Base-by-base conservation (phyloP, 2,113 vertebrate species). In the Stomatorhinus ivindoensis region DNA sequence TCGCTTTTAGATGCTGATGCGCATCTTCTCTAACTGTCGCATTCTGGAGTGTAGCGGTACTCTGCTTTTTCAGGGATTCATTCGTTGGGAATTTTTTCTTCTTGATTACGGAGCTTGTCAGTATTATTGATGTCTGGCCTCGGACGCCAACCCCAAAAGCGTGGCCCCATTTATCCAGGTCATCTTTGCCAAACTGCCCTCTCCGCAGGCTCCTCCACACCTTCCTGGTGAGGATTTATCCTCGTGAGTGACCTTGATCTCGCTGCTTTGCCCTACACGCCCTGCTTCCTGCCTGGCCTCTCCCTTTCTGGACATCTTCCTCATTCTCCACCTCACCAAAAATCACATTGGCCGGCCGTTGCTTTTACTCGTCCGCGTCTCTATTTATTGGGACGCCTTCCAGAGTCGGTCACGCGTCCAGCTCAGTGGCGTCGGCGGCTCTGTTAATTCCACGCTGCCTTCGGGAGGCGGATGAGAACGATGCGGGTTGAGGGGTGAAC, bases 181-280 rank as follows among this genome's bases (percentile, higher is more conserved):
- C 27, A 17, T 86, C n/a, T 31, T 86, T 53, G 82, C 42, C 19
- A 21, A 84, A 46, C 9, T 9, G 4, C 44, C n/a, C 21, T 86
- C 19, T 50, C 21, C 21, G 10, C 46, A 6, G 42, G 87, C 24
- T 50, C 65, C 46, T 48, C 61, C 21, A 47, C 19, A 31, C 88
- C 48, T 24, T 31, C 8, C 9, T n/a, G 2, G 47, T 80, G 88
- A 73, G 47, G 69, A 21, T n/a, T 47, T 35, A 17, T 89, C 46
- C 50, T 50, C 35, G 31, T 27, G 31, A n/a, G 39, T 89, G 88
- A 89, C 88, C 88, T 89, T 89, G 48, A 83, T 4, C 11, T 21
- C 8, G 6, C 3, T 24, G 35, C 21, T 24, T 11, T 53, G 48
- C 21, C 27, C 2, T 44, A 8, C 21, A 2, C 48, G 2, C 31